Evolutionary conservation across 2,797 vertebrate species (phyloP).

Genomic region (Sebastes hubbsi): DNA sequence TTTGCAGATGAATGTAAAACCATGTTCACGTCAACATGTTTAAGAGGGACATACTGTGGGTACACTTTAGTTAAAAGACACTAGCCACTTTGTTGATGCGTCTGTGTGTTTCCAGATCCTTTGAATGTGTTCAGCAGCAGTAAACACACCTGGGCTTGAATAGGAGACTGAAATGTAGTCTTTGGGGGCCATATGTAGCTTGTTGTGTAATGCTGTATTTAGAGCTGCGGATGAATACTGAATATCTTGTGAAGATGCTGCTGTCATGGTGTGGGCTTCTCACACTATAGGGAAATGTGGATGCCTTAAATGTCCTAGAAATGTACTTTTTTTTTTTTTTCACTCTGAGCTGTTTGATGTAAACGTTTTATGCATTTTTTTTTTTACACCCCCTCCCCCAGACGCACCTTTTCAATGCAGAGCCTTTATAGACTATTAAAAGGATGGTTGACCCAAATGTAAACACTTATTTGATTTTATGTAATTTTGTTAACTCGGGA

Average conservation of each 20-base stretch:
- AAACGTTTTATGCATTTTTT: slow-evolving; percentile 43
- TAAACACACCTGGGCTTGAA: slow-evolving; percentile 29
- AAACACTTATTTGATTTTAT: slow-evolving; percentile 9
- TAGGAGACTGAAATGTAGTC: slow-evolving; percentile 16
- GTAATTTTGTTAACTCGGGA: not conserved
- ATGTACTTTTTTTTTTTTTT: slow-evolving; percentile 2
- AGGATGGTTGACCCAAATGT: slow-evolving; percentile 31
- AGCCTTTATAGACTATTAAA: slow-evolving; percentile 63
- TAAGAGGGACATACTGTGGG: slow-evolving; percentile 43
- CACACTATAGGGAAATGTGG: slow-evolving; percentile 26
- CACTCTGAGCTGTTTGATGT: slow-evolving; percentile 37
- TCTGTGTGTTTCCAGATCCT: slow-evolving; percentile 47
- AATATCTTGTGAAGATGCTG: slow-evolving; percentile 55
- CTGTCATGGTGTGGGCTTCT: slow-evolving; percentile 45
- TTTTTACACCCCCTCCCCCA: slow-evolving; percentile 38
- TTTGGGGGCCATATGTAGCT: slow-evolving; percentile 60
- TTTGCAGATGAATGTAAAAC: slow-evolving; percentile 62
- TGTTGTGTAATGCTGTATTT: slow-evolving; percentile 47
- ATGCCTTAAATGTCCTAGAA: slow-evolving; percentile 60
- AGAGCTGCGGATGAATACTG: slow-evolving; percentile 36
- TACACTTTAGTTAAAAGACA: slow-evolving; percentile 58
- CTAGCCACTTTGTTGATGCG: slow-evolving; percentile 64
- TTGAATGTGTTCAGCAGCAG: slow-evolving; percentile 52
- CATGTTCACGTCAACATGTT: slow-evolving; percentile 37
- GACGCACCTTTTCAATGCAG: slow-evolving; percentile 37